Evolutionary conservation across 2,888 invertebrate species (phyloP), one percentile per base, ranked within the genome.

Genomic region (Sisyra nigra): DNA sequence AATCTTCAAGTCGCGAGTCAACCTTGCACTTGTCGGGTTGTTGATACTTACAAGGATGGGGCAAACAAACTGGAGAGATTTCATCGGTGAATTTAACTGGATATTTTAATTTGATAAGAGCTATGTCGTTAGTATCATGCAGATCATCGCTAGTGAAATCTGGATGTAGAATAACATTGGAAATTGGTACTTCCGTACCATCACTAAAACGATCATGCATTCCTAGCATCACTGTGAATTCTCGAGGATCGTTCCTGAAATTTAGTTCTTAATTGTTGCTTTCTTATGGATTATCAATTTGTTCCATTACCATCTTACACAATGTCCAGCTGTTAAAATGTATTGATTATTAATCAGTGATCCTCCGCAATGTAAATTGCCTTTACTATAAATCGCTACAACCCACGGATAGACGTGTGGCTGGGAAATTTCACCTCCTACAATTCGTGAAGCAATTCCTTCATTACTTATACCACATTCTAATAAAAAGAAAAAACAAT

Each of bases 121-220:
- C 71, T 34, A 75, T 71, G 50, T 75, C 75, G 48, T 73, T 70
- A 42, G 67, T 68, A 45, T 72, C 72, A 46, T 72, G 57, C 1
- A 67, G 57, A 1, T 64, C 58, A 35, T 69, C 66, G 2, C 71
- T 67, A 1, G 63, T 62, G 50, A 72, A 74, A 1, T 51, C 47
- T 45, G 68, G 64, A 48, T 72, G 72, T 34, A 71, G 62, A n/a
- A 59, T 55, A 6, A 63, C 60, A 1, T 53, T 36, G 0, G 62
- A 55, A 36, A 69, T 63, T 19, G 57, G 59, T 30, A 66, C 54
- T 35, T 58, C 53, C 40, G 60, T 59, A 1, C 69, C 69, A 32
- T 59, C 55, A 0, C 49, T 41, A 56, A 35, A 3, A 10, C 43
- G 46, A 48, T 66, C 62, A 49, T 72, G 68, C 33, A 68, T 52